Conservation (phyloP, 2,888 invertebrate genomes). For the Pinctada fucata region DNA sequence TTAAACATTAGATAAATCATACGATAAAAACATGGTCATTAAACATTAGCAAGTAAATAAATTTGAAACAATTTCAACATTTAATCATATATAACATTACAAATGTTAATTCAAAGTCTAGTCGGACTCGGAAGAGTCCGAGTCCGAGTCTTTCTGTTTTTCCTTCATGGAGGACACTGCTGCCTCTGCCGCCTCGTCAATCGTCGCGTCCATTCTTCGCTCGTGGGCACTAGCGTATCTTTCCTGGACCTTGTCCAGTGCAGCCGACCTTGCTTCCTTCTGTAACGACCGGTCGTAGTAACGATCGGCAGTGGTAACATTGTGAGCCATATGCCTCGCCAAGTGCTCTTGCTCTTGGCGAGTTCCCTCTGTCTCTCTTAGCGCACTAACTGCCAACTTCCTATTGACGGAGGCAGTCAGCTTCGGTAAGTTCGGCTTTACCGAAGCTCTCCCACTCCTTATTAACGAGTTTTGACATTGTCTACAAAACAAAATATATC, state of each 20-base stretch:
- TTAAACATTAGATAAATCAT: too few relatives aligned
- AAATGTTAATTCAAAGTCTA: too few relatives aligned
- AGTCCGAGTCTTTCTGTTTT: too few relatives aligned
- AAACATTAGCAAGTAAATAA: too few relatives aligned
- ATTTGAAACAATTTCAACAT: too few relatives aligned
- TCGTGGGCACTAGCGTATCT: background rate
- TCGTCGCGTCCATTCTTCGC: too few relatives aligned
- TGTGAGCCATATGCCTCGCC: conserved; percentile 31
- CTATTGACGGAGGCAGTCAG: conserved; percentile 7
- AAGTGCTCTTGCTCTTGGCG: background rate
- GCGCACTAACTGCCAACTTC: conserved; percentile 19
- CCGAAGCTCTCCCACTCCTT: background rate
- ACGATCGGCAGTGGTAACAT: background rate
- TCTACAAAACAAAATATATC: conserved; percentile 8
- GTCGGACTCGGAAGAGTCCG: too few relatives aligned
- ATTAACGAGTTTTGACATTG: conserved; percentile 17
- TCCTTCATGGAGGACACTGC: background rate
- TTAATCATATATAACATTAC: too few relatives aligned
- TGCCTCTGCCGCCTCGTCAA: background rate
- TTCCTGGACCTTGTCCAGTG: background rate
- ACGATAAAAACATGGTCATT: too few relatives aligned
- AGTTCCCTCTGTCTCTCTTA: background rate
- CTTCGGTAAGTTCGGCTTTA: background rate
- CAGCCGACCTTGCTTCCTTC: background rate
- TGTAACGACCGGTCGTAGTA: background rate